phyloP scores from a whole-genome alignment of 2,888 invertebrate genomes.

The Luffia ferchaultella region DNA sequence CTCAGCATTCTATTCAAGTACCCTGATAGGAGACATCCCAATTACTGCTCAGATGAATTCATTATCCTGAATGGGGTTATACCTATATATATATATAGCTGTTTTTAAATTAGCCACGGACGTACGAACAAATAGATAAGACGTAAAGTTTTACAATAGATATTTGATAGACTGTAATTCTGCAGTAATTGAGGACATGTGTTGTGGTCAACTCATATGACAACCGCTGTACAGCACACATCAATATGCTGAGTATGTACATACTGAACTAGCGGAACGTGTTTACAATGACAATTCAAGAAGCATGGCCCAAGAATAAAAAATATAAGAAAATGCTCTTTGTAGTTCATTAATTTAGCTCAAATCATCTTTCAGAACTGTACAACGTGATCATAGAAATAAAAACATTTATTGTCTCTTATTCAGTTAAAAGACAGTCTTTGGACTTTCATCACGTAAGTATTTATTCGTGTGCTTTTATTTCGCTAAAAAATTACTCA shows the following conservation, averaged over 20 bases:
- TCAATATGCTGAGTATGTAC: background rate
- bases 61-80: background rate
- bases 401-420: background rate
- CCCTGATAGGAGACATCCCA: background rate
- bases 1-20: background rate
- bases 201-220: background rate
- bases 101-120: background rate
- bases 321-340: too few species aligned
- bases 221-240: background rate
- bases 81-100: background rate
- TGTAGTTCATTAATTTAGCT: too few species aligned
- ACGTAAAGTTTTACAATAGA: background rate
- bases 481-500: too few species aligned
- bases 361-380: background rate
- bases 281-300: background rate
- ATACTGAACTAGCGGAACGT: background rate
- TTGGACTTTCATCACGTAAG: too few species aligned
- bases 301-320: background rate
- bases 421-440: too few species aligned
- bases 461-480: too few species aligned
- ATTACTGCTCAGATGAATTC: background rate
- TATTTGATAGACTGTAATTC: too few species aligned
- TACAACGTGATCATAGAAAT: background rate
- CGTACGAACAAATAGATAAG: background rate
- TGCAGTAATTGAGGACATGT: background rate